Evolutionary conservation across 2,113 vertebrate genomes (phyloP).

Genomic region (Procavia capensis): DNA sequence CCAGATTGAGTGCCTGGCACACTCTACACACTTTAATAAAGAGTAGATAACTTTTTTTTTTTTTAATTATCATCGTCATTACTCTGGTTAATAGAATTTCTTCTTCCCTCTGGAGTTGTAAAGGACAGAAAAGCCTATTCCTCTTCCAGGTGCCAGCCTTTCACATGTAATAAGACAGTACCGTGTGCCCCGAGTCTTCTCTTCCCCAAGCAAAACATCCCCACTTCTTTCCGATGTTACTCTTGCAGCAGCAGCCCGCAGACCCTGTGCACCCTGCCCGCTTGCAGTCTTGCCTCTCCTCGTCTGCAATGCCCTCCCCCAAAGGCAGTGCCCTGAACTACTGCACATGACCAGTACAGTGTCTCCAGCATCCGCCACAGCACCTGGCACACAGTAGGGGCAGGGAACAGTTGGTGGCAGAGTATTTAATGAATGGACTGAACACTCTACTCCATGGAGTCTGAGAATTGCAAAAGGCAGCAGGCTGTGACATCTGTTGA

Average conservation of each 20-base stretch:
- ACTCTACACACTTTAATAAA: background rate
- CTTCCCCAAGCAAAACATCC: background rate
- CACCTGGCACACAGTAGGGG: background rate
- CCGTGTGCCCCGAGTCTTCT: background rate
- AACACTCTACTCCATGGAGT: background rate
- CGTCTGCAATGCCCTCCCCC: background rate
- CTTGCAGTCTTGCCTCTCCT: background rate
- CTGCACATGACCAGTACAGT: background rate
- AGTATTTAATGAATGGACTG: background rate
- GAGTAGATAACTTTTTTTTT: background rate
- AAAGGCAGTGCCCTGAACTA: background rate
- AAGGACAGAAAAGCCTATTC: background rate
- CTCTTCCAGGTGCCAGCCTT: background rate
- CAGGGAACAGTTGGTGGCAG: background rate
- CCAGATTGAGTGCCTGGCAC: background rate
- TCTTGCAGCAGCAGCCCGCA: background rate
- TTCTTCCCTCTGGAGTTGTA: slow-evolving; percentile 5
- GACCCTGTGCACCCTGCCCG: background rate
- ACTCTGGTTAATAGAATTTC: background rate
- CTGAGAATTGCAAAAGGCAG: background rate
- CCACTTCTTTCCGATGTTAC: background rate
- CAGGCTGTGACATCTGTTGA: background rate
- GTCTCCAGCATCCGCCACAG: background rate
- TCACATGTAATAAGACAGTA: background rate
- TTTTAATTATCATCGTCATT: background rate